Conservation (phyloP, 2,113 vertebrate genomes). For the Psittacus erithacus region DNA sequence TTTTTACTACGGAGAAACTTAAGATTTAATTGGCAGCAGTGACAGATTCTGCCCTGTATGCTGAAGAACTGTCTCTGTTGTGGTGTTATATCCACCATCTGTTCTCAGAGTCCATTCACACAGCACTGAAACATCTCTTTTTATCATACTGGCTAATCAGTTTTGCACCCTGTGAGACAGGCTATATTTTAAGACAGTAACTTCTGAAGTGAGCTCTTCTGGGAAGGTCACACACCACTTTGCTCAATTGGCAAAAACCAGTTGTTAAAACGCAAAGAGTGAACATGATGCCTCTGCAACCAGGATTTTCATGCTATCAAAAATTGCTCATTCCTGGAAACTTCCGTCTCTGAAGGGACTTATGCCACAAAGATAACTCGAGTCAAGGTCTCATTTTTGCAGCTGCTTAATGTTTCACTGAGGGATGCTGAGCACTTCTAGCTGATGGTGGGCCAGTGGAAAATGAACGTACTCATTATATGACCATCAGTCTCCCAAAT, state of each 20-base stretch:
- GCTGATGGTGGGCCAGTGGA: not conserved
- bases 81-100: not conserved
- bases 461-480: not conserved
- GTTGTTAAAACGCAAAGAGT: not conserved
- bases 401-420: not conserved
- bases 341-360: not conserved
- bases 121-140: not conserved
- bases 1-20: not conserved
- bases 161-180: not conserved
- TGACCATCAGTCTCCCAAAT: not conserved
- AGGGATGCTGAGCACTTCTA: not conserved
- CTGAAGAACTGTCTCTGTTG: not conserved
- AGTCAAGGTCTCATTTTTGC: not conserved
- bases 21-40: not conserved
- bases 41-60: not conserved
- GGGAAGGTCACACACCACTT: not conserved
- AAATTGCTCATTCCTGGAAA: constrained; percentile 4
- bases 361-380: not conserved
- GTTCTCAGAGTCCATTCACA: not conserved
- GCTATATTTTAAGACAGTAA: not conserved
- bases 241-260: not conserved
- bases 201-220: not conserved
- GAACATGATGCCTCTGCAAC: not conserved
- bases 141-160: not conserved
- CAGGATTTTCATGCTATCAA: not conserved